A percentile compares a stretch with the other conserved stretches of the same genome.
Evolutionary conservation across 2,888 invertebrate genomes (phyloP).

Genomic region (Gortyna flavago): DNA sequence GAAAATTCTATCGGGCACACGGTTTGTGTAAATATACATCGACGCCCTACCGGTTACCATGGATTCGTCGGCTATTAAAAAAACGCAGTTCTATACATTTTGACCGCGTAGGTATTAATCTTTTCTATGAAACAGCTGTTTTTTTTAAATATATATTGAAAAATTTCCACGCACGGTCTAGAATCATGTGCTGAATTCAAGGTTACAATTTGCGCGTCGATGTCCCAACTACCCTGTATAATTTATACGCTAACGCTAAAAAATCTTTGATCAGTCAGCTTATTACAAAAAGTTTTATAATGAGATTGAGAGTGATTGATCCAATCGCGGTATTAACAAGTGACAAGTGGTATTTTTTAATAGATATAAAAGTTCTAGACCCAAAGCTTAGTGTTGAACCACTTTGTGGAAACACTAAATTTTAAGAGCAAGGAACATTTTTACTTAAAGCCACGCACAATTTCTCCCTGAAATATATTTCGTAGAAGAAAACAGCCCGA

Average conservation of each 20-base stretch:
- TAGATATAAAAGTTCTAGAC: not conserved
- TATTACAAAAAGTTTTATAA: not conserved
- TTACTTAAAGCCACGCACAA: not conserved
- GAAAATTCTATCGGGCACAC: not conserved
- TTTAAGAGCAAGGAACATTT: not conserved
- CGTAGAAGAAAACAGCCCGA: not conserved
- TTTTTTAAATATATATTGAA: too few species aligned
- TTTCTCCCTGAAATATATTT: constrained; percentile 1
- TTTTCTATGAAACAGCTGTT: too few species aligned
- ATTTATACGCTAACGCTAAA: not conserved
- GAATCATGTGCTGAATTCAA: not conserved
- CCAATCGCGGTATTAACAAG: not conserved
- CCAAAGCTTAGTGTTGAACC: not conserved
- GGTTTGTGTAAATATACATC: not conserved
- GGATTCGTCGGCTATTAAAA: too few species aligned
- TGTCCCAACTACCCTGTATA: not conserved
- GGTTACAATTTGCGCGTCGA: not conserved
- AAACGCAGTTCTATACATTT: too few species aligned
- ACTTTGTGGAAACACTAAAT: not conserved
- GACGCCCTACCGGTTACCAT: too few species aligned
- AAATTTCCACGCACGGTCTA: not conserved
- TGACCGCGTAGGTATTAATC: too few species aligned
- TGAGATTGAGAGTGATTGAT: not conserved
- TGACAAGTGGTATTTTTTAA: not conserved
- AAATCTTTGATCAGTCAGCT: not conserved